Base-by-base conservation (phyloP, 2,797 vertebrate genomes). In the Notamacropus eugenii region DNA sequence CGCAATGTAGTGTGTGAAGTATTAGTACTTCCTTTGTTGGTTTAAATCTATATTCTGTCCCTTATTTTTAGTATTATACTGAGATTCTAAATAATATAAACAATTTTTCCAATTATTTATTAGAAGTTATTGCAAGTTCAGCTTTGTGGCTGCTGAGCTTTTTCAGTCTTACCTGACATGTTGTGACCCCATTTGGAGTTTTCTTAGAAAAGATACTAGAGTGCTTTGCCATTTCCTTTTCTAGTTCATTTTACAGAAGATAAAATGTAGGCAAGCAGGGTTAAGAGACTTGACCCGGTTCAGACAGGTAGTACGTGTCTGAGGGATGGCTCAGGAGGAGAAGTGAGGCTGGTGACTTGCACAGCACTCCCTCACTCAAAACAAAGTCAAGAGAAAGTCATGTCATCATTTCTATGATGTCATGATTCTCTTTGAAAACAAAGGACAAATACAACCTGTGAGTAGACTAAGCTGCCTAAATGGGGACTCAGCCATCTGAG, bases 11-110 rank as follows among this genome's bases (percentile, higher is more conserved):
- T 96, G 55, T 93, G 62, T 82, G 91, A 94, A 19, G 31, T 31
- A 62, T 24, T 3, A 90, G 34, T 28, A 29, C 19, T 95, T 62
- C 94, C 46, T 67, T 16, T 19, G 74, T 40, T 87, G 95, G 90
- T 92, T 54, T 91, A 97, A 94, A 91, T 94, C 46, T 95, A 22
- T 10, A 59, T 94, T 93, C 90, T 54, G 24, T 3, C 74, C 55
- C 90, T 50, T 67, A 90, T 28, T 74, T 74, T 4, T 74, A 6
- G 5, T 22, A 31, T 58, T 6, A 59, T n/a, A 67, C 62, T 67
- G 34, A n/a, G 62, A 74, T 40, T 67, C 62, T 67, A 67, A 67
- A n/a, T 67, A 67, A n/a, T 19, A 14, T n/a, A 67, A 67, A 62
- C 14, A 29, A 29, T 28, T 29, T 59, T 59, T 59, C 58, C 28